Evolutionary conservation across 92 coral and sea anemone genomes (phyloP), one percentile per base, ranked within the genome.

Genomic region (Muricea muricata): DNA sequence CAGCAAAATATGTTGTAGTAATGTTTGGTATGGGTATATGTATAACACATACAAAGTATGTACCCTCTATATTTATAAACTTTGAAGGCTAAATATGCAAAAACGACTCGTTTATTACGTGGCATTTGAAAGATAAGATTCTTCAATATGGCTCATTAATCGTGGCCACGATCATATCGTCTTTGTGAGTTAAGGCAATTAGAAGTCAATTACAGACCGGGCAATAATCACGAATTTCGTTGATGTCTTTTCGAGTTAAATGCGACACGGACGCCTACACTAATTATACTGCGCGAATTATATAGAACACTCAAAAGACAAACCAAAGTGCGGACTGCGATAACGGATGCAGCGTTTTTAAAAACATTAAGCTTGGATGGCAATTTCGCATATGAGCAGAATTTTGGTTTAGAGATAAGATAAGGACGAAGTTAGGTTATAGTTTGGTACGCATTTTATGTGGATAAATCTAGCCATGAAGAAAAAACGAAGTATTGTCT

Each of bases 201-300:
- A 78, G 72, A 78, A 78, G 69, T 78, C 71, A 78, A 78, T 78
- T 78, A 78, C 34, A 34, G 15, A 25, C 33, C 33, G 65, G 71
- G 83, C 54, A 58, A 78, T 78, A 78, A 78, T 78, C 50, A 32
- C 71, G 34, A 56, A 55, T 26, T 76, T 54, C 35, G 29, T 45
- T 76, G 66, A 52, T 28, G 66, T 57, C 68, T 54, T 73, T 42
- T 31, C 81, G 47, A 76, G 4, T 7, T 75, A 66, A 75, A 45
- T 76, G 67, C 81, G 65, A 76, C 81, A 50, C 29, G 28, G 81
- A 76, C 81, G 81, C 68, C 68, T 76, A 52, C 81, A 34, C 81
- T 76, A 76, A 76, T 76, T 76, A 76, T 47, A 76, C 66, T 17
- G 30, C 67, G 55, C 15, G 68, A 52, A 76, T 52, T 56, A 65